These are phyloP conservation scores for Leucoraja erinaceus DNA, from an alignment of 2,113 vertebrate genomes.

Conservation along the genomic window DNA sequence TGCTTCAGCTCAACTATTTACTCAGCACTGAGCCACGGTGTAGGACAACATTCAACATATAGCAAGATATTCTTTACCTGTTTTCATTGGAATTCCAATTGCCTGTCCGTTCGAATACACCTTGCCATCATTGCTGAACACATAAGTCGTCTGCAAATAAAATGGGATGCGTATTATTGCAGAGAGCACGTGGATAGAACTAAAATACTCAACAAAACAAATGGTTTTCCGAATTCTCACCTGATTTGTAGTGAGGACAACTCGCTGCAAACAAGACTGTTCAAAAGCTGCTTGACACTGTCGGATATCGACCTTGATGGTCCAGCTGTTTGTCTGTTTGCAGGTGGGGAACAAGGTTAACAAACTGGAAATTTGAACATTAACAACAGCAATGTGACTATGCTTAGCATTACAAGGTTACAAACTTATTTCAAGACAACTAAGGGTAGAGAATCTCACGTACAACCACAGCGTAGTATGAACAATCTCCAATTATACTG, in stretches of 20 bases:
- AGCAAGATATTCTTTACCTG: not conserved
- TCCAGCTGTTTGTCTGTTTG: constrained; percentile 40
- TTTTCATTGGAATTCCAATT: constrained; percentile 6
- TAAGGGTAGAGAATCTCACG: constrained; percentile 35
- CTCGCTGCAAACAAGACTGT: constrained; percentile 45
- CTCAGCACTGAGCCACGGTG: not conserved
- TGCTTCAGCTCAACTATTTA: constrained; percentile 6
- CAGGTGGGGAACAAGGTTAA: no score
- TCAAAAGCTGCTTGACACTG: constrained; percentile 44
- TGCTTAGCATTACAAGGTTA: not conserved
- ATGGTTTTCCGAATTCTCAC: constrained; percentile 43
- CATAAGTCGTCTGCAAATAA: constrained; percentile 42
- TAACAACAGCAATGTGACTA: not conserved
- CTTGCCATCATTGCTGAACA: constrained; percentile 47
- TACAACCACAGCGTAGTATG: constrained; percentile 49
- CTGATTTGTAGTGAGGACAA: constrained; percentile 44
- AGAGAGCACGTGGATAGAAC: not conserved
- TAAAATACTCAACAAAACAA: constrained; percentile 38
- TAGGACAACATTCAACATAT: not conserved
- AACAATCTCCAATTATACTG: constrained; percentile 48
- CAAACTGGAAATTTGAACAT: not conserved
- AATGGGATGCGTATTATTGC: not conserved
- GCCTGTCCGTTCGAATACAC: constrained; percentile 35
- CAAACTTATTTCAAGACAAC: not conserved
- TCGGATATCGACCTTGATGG: constrained; percentile 44